These are phyloP conservation scores for Hypotaenidia okinawae DNA, from an alignment of 2,797 vertebrate genomes.

Conservation along the genomic window DNA sequence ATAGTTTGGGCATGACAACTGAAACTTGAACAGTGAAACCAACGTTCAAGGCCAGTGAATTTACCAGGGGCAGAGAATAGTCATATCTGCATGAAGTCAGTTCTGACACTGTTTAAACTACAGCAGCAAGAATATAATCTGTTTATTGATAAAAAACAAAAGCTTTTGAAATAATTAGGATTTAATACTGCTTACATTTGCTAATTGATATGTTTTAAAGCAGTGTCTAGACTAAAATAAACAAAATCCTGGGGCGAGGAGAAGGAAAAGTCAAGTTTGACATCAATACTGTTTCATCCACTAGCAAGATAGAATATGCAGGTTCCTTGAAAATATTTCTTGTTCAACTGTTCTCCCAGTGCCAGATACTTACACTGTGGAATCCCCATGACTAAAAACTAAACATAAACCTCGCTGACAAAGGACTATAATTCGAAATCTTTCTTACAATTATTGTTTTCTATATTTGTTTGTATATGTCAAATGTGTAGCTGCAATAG, in stretches of 20 bases:
- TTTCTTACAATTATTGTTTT: neutral
- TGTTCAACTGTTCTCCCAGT: neutral
- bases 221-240: neutral
- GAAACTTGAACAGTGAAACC: neutral
- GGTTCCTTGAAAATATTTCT: neutral
- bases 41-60: neutral
- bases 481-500: neutral
- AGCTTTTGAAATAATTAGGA: neutral
- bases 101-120: neutral
- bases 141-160: neutral
- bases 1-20: neutral
- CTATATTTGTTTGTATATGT: neutral
- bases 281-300: neutral
- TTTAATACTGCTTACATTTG: neutral
- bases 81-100: neutral
- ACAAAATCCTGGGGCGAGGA: neutral
- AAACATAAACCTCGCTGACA: neutral
- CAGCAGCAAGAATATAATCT: neutral
- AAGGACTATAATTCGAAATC: neutral
- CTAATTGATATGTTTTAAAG: neutral
- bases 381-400: neutral
- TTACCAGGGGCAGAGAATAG: neutral
- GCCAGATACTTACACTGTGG: neutral
- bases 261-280: neutral
- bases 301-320: neutral